Base-by-base conservation (phyloP, 1,140 invertebrate genomes). In the Holotrichia oblita region DNA sequence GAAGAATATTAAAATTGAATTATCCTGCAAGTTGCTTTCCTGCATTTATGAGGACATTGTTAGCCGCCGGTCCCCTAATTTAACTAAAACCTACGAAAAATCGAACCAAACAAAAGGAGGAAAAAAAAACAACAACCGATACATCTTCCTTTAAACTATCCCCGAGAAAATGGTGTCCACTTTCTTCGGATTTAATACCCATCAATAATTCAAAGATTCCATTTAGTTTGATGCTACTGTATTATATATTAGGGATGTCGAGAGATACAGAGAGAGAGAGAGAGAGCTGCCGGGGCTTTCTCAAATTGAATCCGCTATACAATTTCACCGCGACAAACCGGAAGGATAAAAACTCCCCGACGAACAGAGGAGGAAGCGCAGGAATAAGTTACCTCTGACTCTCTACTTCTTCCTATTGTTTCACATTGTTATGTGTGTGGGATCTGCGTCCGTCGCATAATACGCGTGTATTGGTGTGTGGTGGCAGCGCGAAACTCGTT, bases 141-240 rank as follows among this genome's bases (percentile, higher is more conserved):
- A 34, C 27, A 34, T 34, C 27, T 34, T 34, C 27, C 27, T 34
- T 34, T 4, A 34, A 34, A 34, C 1, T 2, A 34, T 34, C 27
- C 27, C 27, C 4, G 27, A 34, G 27, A 34, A 34, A 34, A 34
- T 4, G 4, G 4, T 34, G 27, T 34, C 27, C 27, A 34, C 27
- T 34, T 55, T 55, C 48, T 55, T 17, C 17, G 48, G 48, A 55
- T 55, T 55, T 55, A 55, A 14, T 14, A 17, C 14, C 6, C 14
- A 55, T 55, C 48, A 55, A 55, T 55, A 55, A 55, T 55, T 55
- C 48, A 55, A 55, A 55, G 48, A 55, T 55, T 55, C 17, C 14
- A 14, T 55, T 55, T 17, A 55, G 48, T 55, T n/a, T 55, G n/a
- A 55, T 55, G 17, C 48, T 3, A 14, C 48, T 55, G 48, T 55